A percentile compares a stretch with the other conserved stretches of the same genome.
Evolutionary conservation across 2,797 vertebrate genomes (phyloP).

Genomic region (Leuciscus waleckii): DNA sequence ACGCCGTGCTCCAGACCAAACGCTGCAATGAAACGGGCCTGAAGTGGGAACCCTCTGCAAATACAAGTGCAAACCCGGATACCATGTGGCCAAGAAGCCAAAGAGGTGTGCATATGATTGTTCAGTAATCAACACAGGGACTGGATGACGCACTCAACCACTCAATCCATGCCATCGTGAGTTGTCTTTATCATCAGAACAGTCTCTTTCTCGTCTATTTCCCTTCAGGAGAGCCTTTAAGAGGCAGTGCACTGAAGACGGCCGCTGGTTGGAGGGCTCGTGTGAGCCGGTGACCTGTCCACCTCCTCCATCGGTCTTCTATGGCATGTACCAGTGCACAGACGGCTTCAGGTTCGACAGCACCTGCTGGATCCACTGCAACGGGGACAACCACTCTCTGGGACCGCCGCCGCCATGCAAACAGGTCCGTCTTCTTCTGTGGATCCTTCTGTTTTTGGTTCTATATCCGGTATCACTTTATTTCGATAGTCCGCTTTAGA

Average conservation of each 20-base stretch:
- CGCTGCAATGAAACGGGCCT: slow-evolving; percentile 90
- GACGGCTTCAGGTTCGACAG: slow-evolving; percentile 95
- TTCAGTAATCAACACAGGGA: not conserved
- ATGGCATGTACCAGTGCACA: slow-evolving; percentile 92
- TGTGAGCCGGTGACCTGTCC: slow-evolving; percentile 94
- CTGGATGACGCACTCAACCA: not conserved
- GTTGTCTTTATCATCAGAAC: not conserved
- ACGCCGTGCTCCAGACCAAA: slow-evolving; percentile 90
- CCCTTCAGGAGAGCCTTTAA: slow-evolving; percentile 89
- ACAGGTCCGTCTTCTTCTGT: slow-evolving; percentile 73
- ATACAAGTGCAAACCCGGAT: slow-evolving; percentile 95
- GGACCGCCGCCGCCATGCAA: slow-evolving; percentile 80
- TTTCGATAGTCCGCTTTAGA: too few species aligned
- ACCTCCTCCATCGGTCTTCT: slow-evolving; percentile 89
- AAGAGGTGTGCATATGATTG: slow-evolving; percentile 71
- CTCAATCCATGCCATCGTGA: not conserved
- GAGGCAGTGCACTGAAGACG: slow-evolving; percentile 93
- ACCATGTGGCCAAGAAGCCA: slow-evolving; percentile 89
- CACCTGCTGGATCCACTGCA: slow-evolving; percentile 90
- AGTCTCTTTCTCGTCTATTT: not conserved
- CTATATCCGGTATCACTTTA: too few species aligned
- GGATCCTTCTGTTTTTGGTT: not conserved
- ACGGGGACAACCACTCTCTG: slow-evolving; percentile 79
- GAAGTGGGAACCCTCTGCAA: slow-evolving; percentile 96
- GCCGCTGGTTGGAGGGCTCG: slow-evolving; percentile 89